A percentile compares a stretch with the other conserved stretches of the same genome.
Conservation (phyloP, 2,113 vertebrate species). For the Oostethus manadensis region DNA sequence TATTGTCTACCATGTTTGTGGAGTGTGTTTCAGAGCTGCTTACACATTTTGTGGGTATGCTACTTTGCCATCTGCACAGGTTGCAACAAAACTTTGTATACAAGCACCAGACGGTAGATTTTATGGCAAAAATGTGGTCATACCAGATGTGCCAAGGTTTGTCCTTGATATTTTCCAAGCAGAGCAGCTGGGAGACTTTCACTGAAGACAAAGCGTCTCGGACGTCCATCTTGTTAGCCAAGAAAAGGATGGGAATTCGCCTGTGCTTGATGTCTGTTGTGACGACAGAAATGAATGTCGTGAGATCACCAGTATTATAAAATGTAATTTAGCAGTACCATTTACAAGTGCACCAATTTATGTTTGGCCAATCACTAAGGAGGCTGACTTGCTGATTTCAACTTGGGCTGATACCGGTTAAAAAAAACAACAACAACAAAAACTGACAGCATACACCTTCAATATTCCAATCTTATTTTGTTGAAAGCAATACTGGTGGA, state of each 20-base stretch:
- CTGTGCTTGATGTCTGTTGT: constrained; percentile 89
- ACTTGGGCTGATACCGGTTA: too few relatives aligned
- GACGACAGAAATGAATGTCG: neutral
- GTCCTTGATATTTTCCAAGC: constrained; percentile 95
- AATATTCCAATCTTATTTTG: too few relatives aligned
- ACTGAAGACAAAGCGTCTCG: constrained; percentile 91
- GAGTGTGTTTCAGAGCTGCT: neutral
- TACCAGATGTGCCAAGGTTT: constrained; percentile 99
- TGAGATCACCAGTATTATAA: neutral
- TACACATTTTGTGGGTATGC: too few relatives aligned
- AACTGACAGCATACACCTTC: too few relatives aligned
- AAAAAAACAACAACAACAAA: too few relatives aligned
- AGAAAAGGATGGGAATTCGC: constrained; percentile 94
- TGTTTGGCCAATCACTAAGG: too few relatives aligned
- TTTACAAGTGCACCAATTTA: neutral
- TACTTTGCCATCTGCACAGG: too few relatives aligned
- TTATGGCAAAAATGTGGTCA: constrained; percentile 20
- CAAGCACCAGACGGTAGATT: neutral
- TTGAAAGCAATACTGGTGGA: too few relatives aligned
- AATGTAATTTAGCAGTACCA: neutral
- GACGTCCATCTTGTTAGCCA: constrained; percentile 99
- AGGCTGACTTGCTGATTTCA: neutral
- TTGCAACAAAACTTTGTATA: too few relatives aligned
- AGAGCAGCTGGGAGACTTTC: constrained; percentile 92
- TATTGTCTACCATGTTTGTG: neutral